Evolutionary conservation across 2,113 vertebrate species (phyloP).

Genomic region (Sturnira hondurensis): DNA sequence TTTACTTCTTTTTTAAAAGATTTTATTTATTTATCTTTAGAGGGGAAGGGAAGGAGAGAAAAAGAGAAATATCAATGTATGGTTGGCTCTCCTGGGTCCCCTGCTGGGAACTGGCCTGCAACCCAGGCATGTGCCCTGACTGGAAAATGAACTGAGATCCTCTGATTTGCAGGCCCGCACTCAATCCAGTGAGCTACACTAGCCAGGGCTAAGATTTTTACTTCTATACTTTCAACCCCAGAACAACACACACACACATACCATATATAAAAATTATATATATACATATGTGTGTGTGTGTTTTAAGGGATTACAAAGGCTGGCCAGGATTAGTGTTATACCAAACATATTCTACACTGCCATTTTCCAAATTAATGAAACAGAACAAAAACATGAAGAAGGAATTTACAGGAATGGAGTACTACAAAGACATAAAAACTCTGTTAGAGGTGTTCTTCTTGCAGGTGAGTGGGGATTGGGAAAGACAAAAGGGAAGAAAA

Average conservation of each 20-base stretch:
- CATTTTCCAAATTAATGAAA: conserved; percentile 82
- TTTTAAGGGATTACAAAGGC: conserved; percentile 67
- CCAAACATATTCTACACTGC: conserved; percentile 80
- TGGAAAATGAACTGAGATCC: too few relatives aligned
- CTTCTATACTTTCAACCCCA: neutral
- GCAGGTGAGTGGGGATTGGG: neutral
- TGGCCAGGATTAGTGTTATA: conserved; percentile 81
- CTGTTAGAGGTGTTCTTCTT: conserved; percentile 20
- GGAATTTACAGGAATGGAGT: conserved; percentile 71
- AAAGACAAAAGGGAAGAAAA: neutral
- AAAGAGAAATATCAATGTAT: too few relatives aligned
- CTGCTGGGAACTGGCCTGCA: too few relatives aligned
- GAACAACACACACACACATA: neutral
- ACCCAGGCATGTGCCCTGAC: too few relatives aligned
- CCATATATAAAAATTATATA: neutral
- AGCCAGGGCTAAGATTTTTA: neutral
- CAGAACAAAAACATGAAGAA: conserved; percentile 78
- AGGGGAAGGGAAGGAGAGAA: too few relatives aligned
- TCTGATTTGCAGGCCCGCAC: too few relatives aligned
- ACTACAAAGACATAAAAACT: conserved; percentile 57
- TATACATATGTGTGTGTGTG: neutral
- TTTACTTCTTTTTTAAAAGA: too few relatives aligned
- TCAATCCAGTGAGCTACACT: too few relatives aligned
- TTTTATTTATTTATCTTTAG: too few relatives aligned
- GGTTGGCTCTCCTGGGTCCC: too few relatives aligned